These are phyloP conservation scores for Lasaia peninsularis DNA, from an alignment of 1,140 invertebrate genomes.

Conservation along the genomic window DNA sequence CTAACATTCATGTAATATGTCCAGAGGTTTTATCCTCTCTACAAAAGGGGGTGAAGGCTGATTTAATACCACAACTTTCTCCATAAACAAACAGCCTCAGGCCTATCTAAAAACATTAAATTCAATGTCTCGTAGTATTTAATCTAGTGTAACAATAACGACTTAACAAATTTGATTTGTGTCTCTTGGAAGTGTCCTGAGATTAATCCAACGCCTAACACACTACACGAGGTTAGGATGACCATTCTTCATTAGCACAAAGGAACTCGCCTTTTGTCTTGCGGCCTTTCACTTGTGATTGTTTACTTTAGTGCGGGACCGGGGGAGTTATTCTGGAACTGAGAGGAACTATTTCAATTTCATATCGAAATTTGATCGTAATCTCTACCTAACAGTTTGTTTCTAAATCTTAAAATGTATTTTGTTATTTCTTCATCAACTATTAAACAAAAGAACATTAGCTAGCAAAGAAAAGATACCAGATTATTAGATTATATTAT, in stretches of 20 bases:
- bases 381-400: too few relatives aligned
- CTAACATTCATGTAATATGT: not conserved
- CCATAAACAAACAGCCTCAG: not conserved
- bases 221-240: constrained; percentile 53
- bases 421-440: too few relatives aligned
- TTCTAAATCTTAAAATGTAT: too few relatives aligned
- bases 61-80: not conserved
- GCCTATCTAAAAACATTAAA: constrained; percentile 7
- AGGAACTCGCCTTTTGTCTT: constrained; percentile 65
- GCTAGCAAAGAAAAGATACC: too few relatives aligned
- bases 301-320: constrained; percentile 45
- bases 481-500: too few relatives aligned
- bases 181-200: constrained; percentile 24
- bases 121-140: constrained; percentile 3
- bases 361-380: too few relatives aligned
- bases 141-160: constrained; percentile 8
- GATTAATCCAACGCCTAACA: constrained; percentile 69
- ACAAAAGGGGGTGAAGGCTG: not conserved
- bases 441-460: too few relatives aligned
- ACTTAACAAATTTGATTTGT: constrained; percentile 23
- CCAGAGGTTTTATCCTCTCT: too few relatives aligned
- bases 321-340: constrained; percentile 41
- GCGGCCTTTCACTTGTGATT: constrained; percentile 66
- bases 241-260: constrained; percentile 75
- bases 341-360: too few relatives aligned